A percentile compares a stretch with the other conserved stretches of the same genome.
Conservation (phyloP, 1,140 invertebrate species). For the Neuroterus valhalla region DNA sequence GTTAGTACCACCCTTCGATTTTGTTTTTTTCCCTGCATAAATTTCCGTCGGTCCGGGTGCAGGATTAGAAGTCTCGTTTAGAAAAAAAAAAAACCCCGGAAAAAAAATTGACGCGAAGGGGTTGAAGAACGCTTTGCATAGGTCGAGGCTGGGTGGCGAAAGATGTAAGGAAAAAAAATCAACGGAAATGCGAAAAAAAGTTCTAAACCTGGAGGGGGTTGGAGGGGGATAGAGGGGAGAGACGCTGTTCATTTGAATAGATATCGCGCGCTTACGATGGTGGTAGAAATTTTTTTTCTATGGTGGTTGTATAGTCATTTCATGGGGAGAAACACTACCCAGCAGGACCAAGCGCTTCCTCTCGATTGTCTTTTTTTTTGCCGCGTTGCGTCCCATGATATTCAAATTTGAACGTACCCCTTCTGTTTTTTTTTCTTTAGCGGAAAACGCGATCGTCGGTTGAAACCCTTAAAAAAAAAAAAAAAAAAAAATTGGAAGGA, state of each 20-base stretch:
- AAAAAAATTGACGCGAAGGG: conserved; percentile 60
- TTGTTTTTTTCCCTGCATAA: conserved; percentile 53
- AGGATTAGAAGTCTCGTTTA: not conserved
- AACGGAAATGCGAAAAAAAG: conserved; percentile 67
- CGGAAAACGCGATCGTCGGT: conserved; percentile 18
- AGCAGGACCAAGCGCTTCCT: conserved; percentile 32
- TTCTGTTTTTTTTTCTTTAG: conserved; percentile 13
- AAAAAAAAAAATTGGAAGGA: too few species aligned
- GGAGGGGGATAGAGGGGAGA: conserved; percentile 40
- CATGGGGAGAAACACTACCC: conserved; percentile 23
- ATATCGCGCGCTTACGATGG: conserved; percentile 43
- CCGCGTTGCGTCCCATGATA: conserved; percentile 35
- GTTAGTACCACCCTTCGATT: conserved; percentile 56
- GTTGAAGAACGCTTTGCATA: conserved; percentile 65
- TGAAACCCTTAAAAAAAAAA: not conserved
- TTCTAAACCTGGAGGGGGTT: conserved; percentile 44
- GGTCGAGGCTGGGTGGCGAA: conserved; percentile 13
- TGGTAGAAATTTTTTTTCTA: conserved; percentile 1
- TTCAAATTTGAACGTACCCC: conserved; percentile 46
- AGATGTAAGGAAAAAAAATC: conserved; percentile 61
- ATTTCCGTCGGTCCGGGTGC: conserved; percentile 33
- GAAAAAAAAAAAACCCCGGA: not conserved
- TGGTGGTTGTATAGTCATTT: conserved; percentile 25
- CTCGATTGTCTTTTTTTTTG: conserved; percentile 36
- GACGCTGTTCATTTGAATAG: conserved; percentile 68